These are phyloP conservation scores for Chloebia gouldiae DNA, from an alignment of 2,113 vertebrate genomes.

Conservation along the genomic window DNA sequence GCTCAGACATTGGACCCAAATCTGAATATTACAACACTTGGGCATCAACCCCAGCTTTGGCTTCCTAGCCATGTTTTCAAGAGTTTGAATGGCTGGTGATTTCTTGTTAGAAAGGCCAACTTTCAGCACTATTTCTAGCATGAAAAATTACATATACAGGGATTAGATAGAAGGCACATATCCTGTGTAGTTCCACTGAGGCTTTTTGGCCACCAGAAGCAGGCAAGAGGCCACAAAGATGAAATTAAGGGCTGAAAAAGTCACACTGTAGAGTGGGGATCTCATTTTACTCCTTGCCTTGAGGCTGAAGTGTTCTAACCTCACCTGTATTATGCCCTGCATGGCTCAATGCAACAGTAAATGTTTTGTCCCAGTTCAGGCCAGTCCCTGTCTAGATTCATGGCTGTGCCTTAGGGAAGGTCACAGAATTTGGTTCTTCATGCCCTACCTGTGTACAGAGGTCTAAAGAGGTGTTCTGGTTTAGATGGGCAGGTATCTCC, in stretches of 20 bases:
- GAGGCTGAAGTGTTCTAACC: neutral
- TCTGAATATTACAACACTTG: neutral
- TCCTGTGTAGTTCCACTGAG: neutral
- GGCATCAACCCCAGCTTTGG: neutral
- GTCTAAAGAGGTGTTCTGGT: neutral
- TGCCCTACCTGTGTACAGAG: neutral
- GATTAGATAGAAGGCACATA: rapidly evolving
- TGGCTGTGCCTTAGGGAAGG: neutral
- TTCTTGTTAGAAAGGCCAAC: neutral
- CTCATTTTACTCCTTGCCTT: neutral
- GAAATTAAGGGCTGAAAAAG: neutral
- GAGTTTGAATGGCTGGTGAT: neutral
- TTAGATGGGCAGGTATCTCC: neutral
- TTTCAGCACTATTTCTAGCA: neutral
- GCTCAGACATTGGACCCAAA: neutral
- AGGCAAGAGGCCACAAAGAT: neutral
- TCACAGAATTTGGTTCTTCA: neutral
- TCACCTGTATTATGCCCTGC: neutral
- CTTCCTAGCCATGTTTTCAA: neutral
- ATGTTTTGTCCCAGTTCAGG: rapidly evolving
- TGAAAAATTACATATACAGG: neutral
- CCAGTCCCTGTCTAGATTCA: neutral
- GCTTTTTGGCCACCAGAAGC: neutral
- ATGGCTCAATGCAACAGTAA: neutral
- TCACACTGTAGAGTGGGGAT: rapidly evolving